These are phyloP conservation scores for Phaonia tiefii DNA, from an alignment of 2,888 invertebrate species.

Conservation along the genomic window DNA sequence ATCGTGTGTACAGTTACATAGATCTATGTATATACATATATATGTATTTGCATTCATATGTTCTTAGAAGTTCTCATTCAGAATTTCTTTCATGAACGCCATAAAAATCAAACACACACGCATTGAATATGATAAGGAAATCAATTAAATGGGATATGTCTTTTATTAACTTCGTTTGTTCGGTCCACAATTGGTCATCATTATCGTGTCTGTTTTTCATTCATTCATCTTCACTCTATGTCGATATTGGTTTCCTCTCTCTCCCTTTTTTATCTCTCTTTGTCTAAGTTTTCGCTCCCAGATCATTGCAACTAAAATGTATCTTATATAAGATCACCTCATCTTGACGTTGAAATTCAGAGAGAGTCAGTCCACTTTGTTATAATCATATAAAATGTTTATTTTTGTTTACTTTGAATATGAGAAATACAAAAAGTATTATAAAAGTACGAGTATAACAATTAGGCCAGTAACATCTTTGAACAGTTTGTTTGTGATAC, in stretches of 20 bases:
- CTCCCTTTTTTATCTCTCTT: not conserved
- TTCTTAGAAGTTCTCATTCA: not conserved
- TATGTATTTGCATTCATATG: constrained; percentile 2
- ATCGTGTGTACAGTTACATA: not conserved
- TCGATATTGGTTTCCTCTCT: not conserved
- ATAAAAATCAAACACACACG: constrained; percentile 4
- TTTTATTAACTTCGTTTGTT: not conserved
- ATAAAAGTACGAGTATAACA: too few species aligned
- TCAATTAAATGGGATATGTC: constrained; percentile 5
- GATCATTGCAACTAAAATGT: too few species aligned
- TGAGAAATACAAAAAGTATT: constrained; percentile 18
- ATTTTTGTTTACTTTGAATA: not conserved
- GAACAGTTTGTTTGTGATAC: too few species aligned
- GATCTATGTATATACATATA: not conserved
- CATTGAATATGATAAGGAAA: constrained; percentile 7
- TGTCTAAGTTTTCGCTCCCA: too few species aligned
- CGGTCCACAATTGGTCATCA: not conserved
- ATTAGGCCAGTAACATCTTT: too few species aligned
- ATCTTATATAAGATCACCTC: too few species aligned
- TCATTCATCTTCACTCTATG: not conserved
- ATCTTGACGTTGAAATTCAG: too few species aligned
- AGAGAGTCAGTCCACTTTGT: not conserved
- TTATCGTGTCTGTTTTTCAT: not conserved
- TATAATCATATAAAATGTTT: not conserved
- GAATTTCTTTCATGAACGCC: not conserved